Evolutionary conservation across 2,888 invertebrate genomes (phyloP).

Genomic region (Drosophila quinaria): DNA sequence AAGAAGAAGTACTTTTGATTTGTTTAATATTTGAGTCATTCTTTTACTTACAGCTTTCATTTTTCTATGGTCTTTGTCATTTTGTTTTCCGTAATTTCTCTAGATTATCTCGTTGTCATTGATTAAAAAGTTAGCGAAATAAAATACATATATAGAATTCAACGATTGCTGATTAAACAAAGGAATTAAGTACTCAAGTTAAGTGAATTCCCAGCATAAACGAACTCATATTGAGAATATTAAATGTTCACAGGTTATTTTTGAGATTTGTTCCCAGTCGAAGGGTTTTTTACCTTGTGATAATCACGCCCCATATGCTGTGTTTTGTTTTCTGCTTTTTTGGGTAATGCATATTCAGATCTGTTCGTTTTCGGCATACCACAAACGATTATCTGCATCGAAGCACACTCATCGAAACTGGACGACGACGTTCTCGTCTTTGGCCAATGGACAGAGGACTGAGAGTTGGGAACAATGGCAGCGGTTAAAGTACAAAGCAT

Average conservation of each 20-base stretch:
- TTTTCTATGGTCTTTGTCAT: no score
- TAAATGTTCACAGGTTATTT: slow-evolving; percentile 8
- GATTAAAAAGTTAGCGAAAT: not conserved
- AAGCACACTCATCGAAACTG: slow-evolving; percentile 68
- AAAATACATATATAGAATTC: not conserved
- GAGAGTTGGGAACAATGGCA: slow-evolving; percentile 65
- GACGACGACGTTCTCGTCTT: slow-evolving; percentile 35
- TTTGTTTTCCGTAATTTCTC: not conserved
- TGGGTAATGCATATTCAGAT: slow-evolving; percentile 53
- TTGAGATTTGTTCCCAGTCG: slow-evolving; percentile 3
- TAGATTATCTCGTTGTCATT: not conserved
- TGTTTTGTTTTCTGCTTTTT: slow-evolving; percentile 4
- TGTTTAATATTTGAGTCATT: no score
- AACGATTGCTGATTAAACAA: not conserved
- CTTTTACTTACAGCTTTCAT: no score
- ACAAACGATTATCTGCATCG: slow-evolving; percentile 82
- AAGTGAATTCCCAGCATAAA: slow-evolving; percentile 5
- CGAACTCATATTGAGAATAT: slow-evolving; percentile 3
- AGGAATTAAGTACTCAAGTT: slow-evolving; percentile 11
- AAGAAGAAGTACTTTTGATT: no score
- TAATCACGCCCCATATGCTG: slow-evolving; percentile 51
- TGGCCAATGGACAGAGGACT: slow-evolving; percentile 44
- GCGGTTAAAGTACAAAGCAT: slow-evolving; percentile 83
- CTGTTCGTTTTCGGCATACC: slow-evolving; percentile 76
- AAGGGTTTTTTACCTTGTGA: slow-evolving; percentile 54